Evolutionary conservation across 1,140 invertebrate species (phyloP).

Genomic region (Pseudobourletiella spinata): DNA sequence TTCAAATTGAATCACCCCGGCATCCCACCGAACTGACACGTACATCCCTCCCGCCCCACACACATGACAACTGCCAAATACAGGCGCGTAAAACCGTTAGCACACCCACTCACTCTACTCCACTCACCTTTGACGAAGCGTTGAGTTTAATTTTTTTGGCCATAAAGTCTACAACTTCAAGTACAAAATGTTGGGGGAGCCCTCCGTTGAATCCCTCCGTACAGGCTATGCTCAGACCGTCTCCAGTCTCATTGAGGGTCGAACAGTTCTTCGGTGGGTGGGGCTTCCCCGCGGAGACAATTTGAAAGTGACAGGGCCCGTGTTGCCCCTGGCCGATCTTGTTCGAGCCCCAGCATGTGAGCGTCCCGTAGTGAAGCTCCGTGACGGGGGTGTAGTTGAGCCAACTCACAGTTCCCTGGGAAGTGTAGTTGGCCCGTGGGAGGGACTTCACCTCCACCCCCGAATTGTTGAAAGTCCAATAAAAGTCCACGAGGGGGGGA

Average conservation of each 20-base stretch:
- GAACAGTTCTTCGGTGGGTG: constrained; percentile 77
- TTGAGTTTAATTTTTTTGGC: constrained; percentile 41
- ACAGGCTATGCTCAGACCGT: constrained; percentile 66
- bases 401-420: constrained; percentile 55
- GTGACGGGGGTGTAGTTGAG: constrained; percentile 72
- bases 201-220: constrained; percentile 71
- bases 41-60: background rate
- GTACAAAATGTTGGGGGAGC: constrained; percentile 66
- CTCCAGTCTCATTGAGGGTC: constrained; percentile 71
- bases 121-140: constrained; percentile 35
- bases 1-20: background rate
- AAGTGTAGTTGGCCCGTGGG: constrained; percentile 41
- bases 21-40: too few species aligned
- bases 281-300: constrained; percentile 57
- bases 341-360: constrained; percentile 62
- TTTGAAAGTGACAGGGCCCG: constrained; percentile 35
- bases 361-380: constrained; percentile 72
- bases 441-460: constrained; percentile 28
- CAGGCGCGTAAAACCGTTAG: background rate
- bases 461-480: constrained; percentile 34
- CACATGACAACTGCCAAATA: background rate
- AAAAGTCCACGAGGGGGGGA: constrained; percentile 47
- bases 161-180: constrained; percentile 63
- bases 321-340: constrained; percentile 36
- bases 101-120: too few species aligned